Base-by-base conservation (phyloP, 2,797 vertebrate genomes). In the Mallotus villosus region DNA sequence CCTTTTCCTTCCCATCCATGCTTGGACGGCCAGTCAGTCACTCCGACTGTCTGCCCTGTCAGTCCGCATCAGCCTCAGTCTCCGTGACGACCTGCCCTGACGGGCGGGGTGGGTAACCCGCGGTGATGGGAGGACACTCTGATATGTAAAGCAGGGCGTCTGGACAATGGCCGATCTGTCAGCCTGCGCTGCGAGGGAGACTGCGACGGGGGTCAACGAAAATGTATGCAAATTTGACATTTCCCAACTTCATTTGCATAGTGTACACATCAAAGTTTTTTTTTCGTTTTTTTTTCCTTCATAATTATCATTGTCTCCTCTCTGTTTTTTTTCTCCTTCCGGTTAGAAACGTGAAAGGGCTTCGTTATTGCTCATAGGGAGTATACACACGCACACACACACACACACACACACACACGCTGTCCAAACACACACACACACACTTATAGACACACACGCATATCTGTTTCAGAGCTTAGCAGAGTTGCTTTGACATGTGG, bases 161-260 rank as follows among this genome's bases (percentile, higher is more conserved):
- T 94, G 91, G 91, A 94, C 88, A 89, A 84, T 88, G 89, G 93
- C 92, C 92, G 92, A 93, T 94, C 95, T 95, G 95, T 95, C 94
- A 93, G 91, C 90, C 76, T 91, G 94, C 88, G 95, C 95, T 95
- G 82, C 84, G 87, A 95, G 94, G 92, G 90, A 94, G 93, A 94
- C 88, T 91, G 91, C 81, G 72, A 92, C 89, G 88, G 91, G 92
- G 95, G 93, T 95, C 94, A 93, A 88, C 93, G 92, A 91, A 93
- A 94, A 95, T 96, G 85, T 95, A 97, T 97, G 96, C 95, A 96
- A 95, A 96, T 97, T 91, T 97, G 97, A 97, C 97, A 98, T 99
- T 99, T 97, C 91, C 87, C 9, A 89, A 88, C 85, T 92, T 94
- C 81, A 95, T 98, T 96, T 96, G 91, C 95, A 97, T 96, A 91